Evolutionary conservation across 2,888 invertebrate genomes (phyloP).

Genomic region (Dendrolimus pini): DNA sequence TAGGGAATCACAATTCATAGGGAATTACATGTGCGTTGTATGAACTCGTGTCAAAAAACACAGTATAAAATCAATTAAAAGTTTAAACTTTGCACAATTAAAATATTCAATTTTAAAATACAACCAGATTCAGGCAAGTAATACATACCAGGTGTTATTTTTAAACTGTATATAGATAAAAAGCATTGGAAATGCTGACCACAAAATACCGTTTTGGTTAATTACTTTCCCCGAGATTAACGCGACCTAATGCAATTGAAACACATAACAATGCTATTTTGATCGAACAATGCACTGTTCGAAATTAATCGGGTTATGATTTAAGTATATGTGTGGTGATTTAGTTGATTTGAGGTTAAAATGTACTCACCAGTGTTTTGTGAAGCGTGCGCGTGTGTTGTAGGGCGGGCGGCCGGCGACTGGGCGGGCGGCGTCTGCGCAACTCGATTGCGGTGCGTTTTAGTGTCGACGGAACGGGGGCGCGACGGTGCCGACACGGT

Average conservation of each 20-base stretch:
- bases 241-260: constrained; percentile 27
- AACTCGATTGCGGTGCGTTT: constrained; percentile 19
- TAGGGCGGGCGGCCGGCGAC: constrained; percentile 66
- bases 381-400: constrained; percentile 43
- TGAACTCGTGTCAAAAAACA: too few relatives aligned
- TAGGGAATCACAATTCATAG: too few relatives aligned
- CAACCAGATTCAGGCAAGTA: neutral
- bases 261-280: constrained; percentile 26
- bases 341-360: constrained; percentile 8
- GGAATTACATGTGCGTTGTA: too few relatives aligned
- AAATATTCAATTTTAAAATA: neutral
- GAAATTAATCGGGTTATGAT: neutral
- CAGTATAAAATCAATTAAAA: too few relatives aligned
- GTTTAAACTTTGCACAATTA: too few relatives aligned
- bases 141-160: constrained; percentile 20
- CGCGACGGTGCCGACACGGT: constrained; percentile 20
- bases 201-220: constrained; percentile 49
- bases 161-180: constrained; percentile 26
- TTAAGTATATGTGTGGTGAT: too few relatives aligned
- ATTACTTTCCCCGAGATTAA: constrained; percentile 36
- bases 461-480: constrained; percentile 16
- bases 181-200: constrained; percentile 33
- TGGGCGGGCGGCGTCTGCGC: constrained; percentile 65
- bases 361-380: constrained; percentile 41
- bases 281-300: constrained; percentile 1